Conservation (phyloP, 2,797 vertebrate genomes). For the Helostoma temminkii region DNA sequence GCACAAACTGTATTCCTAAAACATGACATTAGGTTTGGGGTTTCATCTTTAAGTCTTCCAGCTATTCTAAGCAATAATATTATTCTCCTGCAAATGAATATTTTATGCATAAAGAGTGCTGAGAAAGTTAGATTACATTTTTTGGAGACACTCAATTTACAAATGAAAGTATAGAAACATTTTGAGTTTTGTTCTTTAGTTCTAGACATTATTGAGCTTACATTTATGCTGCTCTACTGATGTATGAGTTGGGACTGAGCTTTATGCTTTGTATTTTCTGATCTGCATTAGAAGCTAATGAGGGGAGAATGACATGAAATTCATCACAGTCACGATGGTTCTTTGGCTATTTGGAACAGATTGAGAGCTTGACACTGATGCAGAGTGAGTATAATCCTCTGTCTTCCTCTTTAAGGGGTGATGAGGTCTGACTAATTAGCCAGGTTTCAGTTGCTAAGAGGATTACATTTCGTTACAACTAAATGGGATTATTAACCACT, state of each 20-base stretch:
- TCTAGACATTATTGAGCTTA: too few relatives aligned
- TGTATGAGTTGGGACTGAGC: not conserved
- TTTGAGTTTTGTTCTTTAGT: not conserved
- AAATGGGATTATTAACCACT: conserved; percentile 69
- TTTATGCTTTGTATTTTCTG: conserved; percentile 16
- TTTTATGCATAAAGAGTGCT: too few relatives aligned
- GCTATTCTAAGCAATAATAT: too few relatives aligned
- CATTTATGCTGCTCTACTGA: not conserved
- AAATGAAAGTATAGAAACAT: not conserved
- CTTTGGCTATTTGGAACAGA: conserved; percentile 31
- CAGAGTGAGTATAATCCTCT: conserved; percentile 64
- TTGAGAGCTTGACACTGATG: conserved; percentile 57
- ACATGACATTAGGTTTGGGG: too few relatives aligned
- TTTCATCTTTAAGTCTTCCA: too few relatives aligned
- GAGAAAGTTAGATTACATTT: too few relatives aligned
- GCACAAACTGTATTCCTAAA: too few relatives aligned
- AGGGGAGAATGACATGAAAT: conserved; percentile 25
- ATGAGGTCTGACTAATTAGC: conserved; percentile 65
- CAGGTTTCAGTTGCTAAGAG: conserved; percentile 72
- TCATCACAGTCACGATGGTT: conserved; percentile 28
- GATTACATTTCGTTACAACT: conserved; percentile 80
- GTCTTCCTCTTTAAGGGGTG: conserved; percentile 60
- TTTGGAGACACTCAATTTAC: not conserved
- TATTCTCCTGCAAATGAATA: too few relatives aligned
- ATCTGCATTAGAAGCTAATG: conserved; percentile 18